These are phyloP conservation scores for Leptoteleia sp. DNA, from an alignment of 1,140 invertebrate genomes.

Conservation along the genomic window DNA sequence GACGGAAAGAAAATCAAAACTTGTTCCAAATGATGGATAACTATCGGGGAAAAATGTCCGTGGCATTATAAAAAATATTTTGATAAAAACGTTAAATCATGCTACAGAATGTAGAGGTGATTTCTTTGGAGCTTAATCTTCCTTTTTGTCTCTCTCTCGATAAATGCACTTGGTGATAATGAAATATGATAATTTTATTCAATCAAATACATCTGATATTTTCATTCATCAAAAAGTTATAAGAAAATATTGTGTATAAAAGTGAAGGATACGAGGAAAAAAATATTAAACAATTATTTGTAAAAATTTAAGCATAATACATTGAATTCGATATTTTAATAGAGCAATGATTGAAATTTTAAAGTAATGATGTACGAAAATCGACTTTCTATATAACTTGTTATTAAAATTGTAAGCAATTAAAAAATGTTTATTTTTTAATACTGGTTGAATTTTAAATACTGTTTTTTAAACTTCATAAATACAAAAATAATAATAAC, in stretches of 20 bases:
- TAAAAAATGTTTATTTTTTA: too few species aligned
- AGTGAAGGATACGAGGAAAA: too few species aligned
- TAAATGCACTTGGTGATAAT: constrained; percentile 13
- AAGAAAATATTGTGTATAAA: not conserved
- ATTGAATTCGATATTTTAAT: too few species aligned
- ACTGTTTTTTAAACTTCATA: too few species aligned
- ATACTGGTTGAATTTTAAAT: too few species aligned
- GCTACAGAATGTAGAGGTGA: not conserved
- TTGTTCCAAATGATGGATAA: constrained; percentile 32
- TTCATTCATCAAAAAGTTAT: not conserved
- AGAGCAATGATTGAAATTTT: too few species aligned
- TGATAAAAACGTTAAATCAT: constrained; percentile 21
- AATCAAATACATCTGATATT: constrained; percentile 6
- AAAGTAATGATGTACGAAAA: too few species aligned
- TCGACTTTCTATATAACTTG: too few species aligned
- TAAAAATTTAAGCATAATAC: too few species aligned
- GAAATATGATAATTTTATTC: constrained; percentile 13
- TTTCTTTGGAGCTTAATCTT: constrained; percentile 1
- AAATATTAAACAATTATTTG: too few species aligned
- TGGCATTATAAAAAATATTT: constrained; percentile 7
- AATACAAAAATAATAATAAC: too few species aligned
- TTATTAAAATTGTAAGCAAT: too few species aligned
- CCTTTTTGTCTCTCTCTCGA: constrained; percentile 19
- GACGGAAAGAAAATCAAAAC: constrained; percentile 39
- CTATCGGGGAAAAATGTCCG: constrained; percentile 18